Conservation (phyloP, 1,140 invertebrate species). For the Wiebesia pumilae region DNA sequence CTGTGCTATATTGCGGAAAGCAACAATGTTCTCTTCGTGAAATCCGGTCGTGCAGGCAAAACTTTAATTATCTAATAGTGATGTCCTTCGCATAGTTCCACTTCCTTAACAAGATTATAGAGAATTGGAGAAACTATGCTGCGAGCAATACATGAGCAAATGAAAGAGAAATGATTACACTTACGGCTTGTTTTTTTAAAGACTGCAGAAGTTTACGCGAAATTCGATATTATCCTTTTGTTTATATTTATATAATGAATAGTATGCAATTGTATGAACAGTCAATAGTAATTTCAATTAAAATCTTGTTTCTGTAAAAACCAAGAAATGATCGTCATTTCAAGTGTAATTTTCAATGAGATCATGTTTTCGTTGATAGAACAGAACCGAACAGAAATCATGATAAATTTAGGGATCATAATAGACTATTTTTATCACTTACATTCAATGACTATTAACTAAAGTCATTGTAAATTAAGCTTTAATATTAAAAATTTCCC, state of each 20-base stretch:
- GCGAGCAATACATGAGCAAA: background rate
- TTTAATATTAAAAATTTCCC: too few relatives aligned
- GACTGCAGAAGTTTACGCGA: background rate
- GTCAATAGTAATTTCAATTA: background rate
- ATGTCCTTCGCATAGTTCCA: background rate
- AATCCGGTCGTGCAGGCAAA: constrained; percentile 47
- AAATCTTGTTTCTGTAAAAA: background rate
- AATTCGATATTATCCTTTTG: background rate
- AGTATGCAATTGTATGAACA: background rate
- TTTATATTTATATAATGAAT: background rate
- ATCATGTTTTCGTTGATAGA: too few relatives aligned
- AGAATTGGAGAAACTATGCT: background rate
- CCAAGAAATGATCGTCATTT: background rate
- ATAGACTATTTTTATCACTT: too few relatives aligned
- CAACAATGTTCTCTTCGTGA: constrained; percentile 62
- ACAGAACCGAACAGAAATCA: too few relatives aligned
- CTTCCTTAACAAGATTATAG: background rate
- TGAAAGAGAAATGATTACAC: too few relatives aligned
- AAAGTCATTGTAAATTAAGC: too few relatives aligned
- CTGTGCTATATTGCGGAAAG: constrained; percentile 55
- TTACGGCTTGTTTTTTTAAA: background rate
- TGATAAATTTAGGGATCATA: too few relatives aligned
- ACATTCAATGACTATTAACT: too few relatives aligned
- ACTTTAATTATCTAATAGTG: constrained; percentile 63
- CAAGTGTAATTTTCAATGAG: background rate